A percentile compares a stretch with the other conserved stretches of the same genome.
Conservation (phyloP, 2,888 invertebrate genomes). For the Hypena proboscidalis region DNA sequence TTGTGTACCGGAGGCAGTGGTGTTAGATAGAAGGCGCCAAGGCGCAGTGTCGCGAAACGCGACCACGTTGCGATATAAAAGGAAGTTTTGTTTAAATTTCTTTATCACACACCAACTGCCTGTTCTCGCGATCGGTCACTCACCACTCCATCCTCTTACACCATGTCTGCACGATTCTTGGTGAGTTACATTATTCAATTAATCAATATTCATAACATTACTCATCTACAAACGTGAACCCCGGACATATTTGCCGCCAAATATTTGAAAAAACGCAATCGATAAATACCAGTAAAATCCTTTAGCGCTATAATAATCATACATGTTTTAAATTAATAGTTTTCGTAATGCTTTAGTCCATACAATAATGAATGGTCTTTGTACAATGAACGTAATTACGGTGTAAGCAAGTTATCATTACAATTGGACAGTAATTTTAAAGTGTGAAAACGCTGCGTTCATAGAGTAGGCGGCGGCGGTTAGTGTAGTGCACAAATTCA, state of each 20-base stretch:
- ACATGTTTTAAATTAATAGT: no score
- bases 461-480: background rate
- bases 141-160: slow-evolving; percentile 52
- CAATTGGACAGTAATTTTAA: background rate
- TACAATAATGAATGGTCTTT: no score
- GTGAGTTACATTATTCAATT: slow-evolving; percentile 63
- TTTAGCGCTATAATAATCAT: no score
- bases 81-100: slow-evolving; percentile 82
- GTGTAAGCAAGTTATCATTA: background rate
- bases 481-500: slow-evolving; percentile 8
- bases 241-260: slow-evolving; percentile 11
- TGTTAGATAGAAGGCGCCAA: slow-evolving; percentile 59
- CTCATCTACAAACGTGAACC: slow-evolving; percentile 3
- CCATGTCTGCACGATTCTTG: slow-evolving; percentile 81
- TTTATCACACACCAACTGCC: slow-evolving; percentile 77
- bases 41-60: slow-evolving; percentile 82
- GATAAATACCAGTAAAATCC: no score
- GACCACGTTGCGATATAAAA: slow-evolving; percentile 83
- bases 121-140: slow-evolving; percentile 69
- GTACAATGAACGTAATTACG: no score
- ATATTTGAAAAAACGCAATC: no score
- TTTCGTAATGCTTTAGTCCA: no score
- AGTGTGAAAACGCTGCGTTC: slow-evolving; percentile 3
- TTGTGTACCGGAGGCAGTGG: slow-evolving; percentile 30
- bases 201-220: slow-evolving; percentile 12